Evolutionary conservation across 2,888 invertebrate genomes (phyloP).

Genomic region (Hedya salicella): DNA sequence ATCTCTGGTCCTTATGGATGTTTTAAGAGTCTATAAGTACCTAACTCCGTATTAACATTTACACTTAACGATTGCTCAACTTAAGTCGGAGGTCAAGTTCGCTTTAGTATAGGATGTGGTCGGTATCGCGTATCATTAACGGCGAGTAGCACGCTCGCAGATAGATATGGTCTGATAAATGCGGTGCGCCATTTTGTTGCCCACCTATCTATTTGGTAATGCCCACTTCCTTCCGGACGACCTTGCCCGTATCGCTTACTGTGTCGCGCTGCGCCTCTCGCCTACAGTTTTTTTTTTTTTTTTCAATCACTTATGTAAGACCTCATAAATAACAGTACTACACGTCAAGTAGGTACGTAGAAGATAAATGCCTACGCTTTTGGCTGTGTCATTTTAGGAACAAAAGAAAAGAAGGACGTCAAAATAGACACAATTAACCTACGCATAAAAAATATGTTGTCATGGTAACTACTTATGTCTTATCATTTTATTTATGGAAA

Average conservation of each 20-base stretch:
- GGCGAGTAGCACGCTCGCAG: constrained; percentile 56
- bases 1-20: constrained; percentile 23
- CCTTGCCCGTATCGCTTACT: constrained; percentile 65
- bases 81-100: constrained; percentile 62
- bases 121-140: constrained; percentile 60
- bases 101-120: constrained; percentile 42
- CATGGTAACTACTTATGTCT: no score
- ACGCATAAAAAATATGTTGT: no score
- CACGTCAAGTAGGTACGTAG: neutral
- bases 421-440: no score
- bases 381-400: no score
- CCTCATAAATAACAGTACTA: neutral
- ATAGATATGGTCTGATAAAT: constrained; percentile 75
- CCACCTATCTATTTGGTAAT: constrained; percentile 75
- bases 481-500: no score
- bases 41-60: constrained; percentile 12
- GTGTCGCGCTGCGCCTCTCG: constrained; percentile 51
- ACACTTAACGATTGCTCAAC: constrained; percentile 25
- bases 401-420: no score
- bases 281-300: constrained; percentile 19
- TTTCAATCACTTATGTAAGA: constrained; percentile 17
- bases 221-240: constrained; percentile 75
- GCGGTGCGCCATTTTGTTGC: constrained; percentile 59
- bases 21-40: constrained; percentile 15
- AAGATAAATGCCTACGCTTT: no score